Evolutionary conservation across 2,888 invertebrate species (phyloP).

Genomic region (Bellardia bayeri): DNA sequence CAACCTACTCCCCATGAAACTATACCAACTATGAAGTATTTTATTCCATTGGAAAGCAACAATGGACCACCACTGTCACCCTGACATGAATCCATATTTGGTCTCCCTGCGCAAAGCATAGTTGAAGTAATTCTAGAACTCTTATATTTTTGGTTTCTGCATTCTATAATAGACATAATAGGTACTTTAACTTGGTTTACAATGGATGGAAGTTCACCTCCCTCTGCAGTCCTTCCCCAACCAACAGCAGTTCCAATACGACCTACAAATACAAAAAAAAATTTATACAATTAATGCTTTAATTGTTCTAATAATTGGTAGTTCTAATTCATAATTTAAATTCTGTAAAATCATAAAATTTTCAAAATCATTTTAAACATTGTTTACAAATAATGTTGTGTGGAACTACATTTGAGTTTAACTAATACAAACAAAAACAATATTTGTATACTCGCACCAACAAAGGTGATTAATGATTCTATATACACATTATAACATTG

Average conservation of each 20-base stretch:
- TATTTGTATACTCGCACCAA: too few species aligned
- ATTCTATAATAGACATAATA: slow-evolving; percentile 91
- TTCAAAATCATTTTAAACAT: too few species aligned
- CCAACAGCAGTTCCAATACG: slow-evolving; percentile 91
- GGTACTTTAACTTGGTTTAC: slow-evolving; percentile 94
- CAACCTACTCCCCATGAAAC: slow-evolving; percentile 93
- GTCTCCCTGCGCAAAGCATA: slow-evolving; percentile 94
- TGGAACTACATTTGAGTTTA: too few species aligned
- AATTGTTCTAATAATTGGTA: too few species aligned
- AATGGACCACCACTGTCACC: slow-evolving; percentile 95
- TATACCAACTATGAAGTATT: slow-evolving; percentile 92
- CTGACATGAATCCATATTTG: slow-evolving; percentile 93
- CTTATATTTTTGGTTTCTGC: slow-evolving; percentile 92
- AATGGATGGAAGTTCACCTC: slow-evolving; percentile 90
- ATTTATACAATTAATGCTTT: background rate
- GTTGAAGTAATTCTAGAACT: slow-evolving; percentile 92
- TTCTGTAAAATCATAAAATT: too few species aligned
- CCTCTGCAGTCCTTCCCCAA: slow-evolving; percentile 94
- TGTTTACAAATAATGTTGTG: too few species aligned
- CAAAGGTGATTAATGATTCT: too few species aligned
- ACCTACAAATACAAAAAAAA: slow-evolving; percentile 76
- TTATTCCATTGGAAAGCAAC: slow-evolving; percentile 90
- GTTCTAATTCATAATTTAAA: too few species aligned
- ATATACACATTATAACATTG: too few species aligned
- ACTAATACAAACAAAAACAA: too few species aligned